Conservation (phyloP, 1,140 invertebrate species). For the Drosophila busckii region DNA sequence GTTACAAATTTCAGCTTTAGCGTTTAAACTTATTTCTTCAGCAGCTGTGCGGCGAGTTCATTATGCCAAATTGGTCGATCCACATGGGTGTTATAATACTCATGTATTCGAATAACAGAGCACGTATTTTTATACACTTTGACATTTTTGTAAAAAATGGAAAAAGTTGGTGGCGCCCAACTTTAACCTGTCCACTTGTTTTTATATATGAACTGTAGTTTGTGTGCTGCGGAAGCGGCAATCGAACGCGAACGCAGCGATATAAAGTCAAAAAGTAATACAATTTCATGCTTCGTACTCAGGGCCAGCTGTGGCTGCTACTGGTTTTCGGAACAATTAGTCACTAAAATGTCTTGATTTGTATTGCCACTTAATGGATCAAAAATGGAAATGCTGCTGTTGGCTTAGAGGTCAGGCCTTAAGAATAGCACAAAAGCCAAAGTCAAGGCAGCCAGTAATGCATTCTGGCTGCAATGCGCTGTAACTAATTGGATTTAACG, state of each 20-base stretch:
- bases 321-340: conserved; percentile 44
- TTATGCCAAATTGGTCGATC: conserved; percentile 37
- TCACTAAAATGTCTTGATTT: conserved; percentile 44
- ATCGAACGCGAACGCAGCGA: conserved; percentile 26
- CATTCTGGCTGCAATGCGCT: conserved; percentile 33
- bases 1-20: too few relatives aligned
- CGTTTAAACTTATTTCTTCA: too few relatives aligned
- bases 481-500: conserved; percentile 32
- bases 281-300: conserved; percentile 46
- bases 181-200: too few relatives aligned
- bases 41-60: conserved; percentile 31
- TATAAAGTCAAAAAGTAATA: conserved; percentile 33
- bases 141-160: too few relatives aligned
- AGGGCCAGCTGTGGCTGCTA: conserved; percentile 37
- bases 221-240: conserved; percentile 50
- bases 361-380: conserved; percentile 40
- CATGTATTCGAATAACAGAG: conserved; percentile 20
- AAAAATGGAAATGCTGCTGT: conserved; percentile 11
- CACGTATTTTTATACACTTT: conserved; percentile 19
- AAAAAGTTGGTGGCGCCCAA: too few relatives aligned
- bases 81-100: conserved; percentile 42
- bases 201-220: too few relatives aligned
- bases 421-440: conserved; percentile 33
- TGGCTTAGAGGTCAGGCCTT: conserved; percentile 33
- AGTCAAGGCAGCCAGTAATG: conserved; percentile 47